phyloP scores from a whole-genome alignment of 2,113 vertebrate genomes.

The Bostrychus sinensis region DNA sequence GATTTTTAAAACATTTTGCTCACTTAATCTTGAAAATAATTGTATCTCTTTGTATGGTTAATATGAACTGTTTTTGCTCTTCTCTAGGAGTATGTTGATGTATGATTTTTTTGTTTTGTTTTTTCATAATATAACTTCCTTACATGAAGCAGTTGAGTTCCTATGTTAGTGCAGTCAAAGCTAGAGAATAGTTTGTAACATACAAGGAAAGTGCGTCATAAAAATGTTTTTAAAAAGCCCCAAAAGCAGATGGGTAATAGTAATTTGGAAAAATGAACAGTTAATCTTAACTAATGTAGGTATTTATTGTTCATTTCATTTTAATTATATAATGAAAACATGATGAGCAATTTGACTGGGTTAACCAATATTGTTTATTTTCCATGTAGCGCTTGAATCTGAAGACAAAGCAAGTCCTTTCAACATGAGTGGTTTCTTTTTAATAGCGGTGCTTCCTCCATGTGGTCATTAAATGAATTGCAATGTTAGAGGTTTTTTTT shows the following conservation, averaged over 20 bases:
- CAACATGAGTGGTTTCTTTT: conserved; percentile 22
- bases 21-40: too few species aligned
- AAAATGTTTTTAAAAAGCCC: conserved; percentile 19
- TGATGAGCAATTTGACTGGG: too few species aligned
- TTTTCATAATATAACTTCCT: background rate
- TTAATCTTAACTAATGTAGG: background rate
- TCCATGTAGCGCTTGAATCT: too few species aligned
- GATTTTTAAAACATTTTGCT: too few species aligned
- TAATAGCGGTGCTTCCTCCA: conserved; percentile 35
- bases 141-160: background rate
- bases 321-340: too few species aligned
- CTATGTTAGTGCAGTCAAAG: background rate
- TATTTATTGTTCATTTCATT: too few species aligned
- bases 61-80: background rate
- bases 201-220: too few species aligned
- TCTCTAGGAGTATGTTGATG: conserved; percentile 7
- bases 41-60: too few species aligned
- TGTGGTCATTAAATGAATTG: conserved; percentile 24
- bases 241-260: background rate
- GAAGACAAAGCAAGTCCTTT: conserved; percentile 47
- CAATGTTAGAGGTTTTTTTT: background rate
- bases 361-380: too few species aligned
- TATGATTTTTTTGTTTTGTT: conserved; percentile 39
- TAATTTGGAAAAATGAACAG: background rate
- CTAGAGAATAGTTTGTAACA: too few species aligned